A percentile compares a stretch with the other conserved stretches of the same genome.
phyloP scores from a whole-genome alignment of 2,797 vertebrate genomes.

The Microtus obscurus region DNA sequence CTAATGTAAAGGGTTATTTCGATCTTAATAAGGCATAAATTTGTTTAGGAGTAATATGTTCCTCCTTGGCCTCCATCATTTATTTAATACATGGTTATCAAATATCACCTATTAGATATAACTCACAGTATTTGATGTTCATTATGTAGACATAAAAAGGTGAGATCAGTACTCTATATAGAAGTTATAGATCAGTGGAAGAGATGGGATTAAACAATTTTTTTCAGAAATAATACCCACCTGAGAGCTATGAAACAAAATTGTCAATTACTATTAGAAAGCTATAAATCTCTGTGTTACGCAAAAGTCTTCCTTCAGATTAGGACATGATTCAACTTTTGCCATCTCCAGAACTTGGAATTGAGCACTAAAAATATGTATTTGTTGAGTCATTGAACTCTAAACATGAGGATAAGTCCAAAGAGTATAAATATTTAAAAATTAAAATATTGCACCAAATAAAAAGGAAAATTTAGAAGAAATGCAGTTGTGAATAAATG shows the following conservation, averaged over 20 bases:
- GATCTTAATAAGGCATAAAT: constrained; percentile 1
- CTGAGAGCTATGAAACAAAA: constrained; percentile 38
- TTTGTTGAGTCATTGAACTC: neutral
- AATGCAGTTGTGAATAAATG: neutral
- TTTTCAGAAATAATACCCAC: neutral
- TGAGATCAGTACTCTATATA: neutral
- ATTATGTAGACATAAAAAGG: neutral
- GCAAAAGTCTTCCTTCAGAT: neutral
- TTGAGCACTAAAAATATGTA: neutral
- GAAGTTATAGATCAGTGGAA: neutral
- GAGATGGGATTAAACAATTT: neutral
- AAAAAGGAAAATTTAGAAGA: neutral
- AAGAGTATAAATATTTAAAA: neutral
- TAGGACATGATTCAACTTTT: neutral
- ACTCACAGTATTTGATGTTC: neutral
- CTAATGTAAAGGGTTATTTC: neutral
- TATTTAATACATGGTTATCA: neutral
- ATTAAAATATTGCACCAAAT: neutral
- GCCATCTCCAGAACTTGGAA: neutral
- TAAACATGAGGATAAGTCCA: neutral
- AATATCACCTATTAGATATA: neutral
- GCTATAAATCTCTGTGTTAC: neutral
- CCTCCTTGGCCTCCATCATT: neutral
- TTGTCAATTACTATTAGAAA: neutral
- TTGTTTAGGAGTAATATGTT: neutral